phyloP scores from a whole-genome alignment of 2,113 vertebrate genomes.

The Sitta europaea region DNA sequence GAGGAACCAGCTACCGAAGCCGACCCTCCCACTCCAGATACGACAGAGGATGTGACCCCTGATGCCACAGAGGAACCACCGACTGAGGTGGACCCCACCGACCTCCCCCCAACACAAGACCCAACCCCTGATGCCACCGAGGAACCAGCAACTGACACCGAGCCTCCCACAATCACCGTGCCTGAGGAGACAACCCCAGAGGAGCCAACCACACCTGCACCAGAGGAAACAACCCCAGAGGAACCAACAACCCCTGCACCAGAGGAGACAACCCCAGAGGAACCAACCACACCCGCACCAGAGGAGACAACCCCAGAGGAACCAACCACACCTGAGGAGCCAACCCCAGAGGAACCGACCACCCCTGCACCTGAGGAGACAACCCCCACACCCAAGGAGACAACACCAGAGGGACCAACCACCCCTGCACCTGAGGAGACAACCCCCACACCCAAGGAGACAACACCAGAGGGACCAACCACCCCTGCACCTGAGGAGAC shows the following conservation, averaged over 20 bases:
- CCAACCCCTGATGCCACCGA: not conserved
- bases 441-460: too few relatives aligned
- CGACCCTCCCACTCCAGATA: accelerated
- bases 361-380: not conserved
- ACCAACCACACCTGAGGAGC: accelerated
- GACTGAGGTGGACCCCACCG: accelerated
- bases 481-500: accelerated
- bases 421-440: accelerated
- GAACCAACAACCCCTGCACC: accelerated
- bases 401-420: not conserved
- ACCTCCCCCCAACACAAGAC: accelerated
- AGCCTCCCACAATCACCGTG: accelerated
- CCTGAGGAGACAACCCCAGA: not conserved
- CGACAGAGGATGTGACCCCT: accelerated
- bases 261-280: not conserved
- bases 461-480: not conserved
- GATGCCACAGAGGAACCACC: not conserved
- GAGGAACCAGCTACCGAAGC: accelerated
- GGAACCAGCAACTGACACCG: accelerated
- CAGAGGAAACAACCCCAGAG: not conserved
- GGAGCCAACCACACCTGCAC: accelerated
- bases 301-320: not conserved
- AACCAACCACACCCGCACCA: accelerated
- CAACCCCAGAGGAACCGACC: not conserved
- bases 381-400: not conserved